These are phyloP conservation scores for Sorex maritimensis DNA, from an alignment of 2,797 vertebrate genomes.

Conservation along the genomic window DNA sequence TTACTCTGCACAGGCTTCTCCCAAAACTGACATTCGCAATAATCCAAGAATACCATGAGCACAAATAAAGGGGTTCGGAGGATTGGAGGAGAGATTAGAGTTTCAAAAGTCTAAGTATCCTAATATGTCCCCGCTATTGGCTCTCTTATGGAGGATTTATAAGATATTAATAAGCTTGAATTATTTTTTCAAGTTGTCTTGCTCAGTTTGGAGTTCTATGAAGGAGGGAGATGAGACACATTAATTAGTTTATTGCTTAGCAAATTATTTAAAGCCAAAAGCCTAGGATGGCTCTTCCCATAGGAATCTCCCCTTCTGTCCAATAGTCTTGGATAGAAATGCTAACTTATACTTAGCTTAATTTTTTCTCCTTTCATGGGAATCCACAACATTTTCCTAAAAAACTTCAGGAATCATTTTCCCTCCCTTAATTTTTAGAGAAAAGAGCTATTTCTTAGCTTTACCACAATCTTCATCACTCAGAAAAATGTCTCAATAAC, in stretches of 20 bases:
- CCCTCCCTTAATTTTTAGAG: background rate
- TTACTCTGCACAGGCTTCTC: background rate
- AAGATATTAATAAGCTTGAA: conserved; percentile 49
- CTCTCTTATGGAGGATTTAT: background rate
- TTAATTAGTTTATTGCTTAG: conserved; percentile 79
- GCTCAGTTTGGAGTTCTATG: conserved; percentile 50
- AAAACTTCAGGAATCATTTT: background rate
- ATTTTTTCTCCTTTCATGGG: background rate
- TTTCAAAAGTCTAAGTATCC: background rate
- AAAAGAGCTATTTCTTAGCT: background rate
- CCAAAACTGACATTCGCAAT: background rate
- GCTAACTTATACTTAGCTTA: conserved; percentile 33
- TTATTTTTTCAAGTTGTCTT: conserved; percentile 64
- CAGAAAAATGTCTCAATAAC: background rate
- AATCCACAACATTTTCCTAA: background rate
- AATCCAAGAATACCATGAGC: background rate
- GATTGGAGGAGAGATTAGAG: background rate
- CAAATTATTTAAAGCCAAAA: conserved; percentile 77
- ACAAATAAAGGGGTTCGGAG: background rate
- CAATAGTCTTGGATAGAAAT: conserved; percentile 52
- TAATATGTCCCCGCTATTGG: background rate
- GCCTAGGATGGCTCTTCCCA: background rate
- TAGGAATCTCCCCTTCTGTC: background rate
- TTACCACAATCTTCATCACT: background rate
- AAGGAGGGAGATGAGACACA: conserved; percentile 79